Percentiles rank a stretch among this genome's conserved stretches.
phyloP scores from a whole-genome alignment of 2,113 vertebrate species.

The Podiceps cristatus region DNA sequence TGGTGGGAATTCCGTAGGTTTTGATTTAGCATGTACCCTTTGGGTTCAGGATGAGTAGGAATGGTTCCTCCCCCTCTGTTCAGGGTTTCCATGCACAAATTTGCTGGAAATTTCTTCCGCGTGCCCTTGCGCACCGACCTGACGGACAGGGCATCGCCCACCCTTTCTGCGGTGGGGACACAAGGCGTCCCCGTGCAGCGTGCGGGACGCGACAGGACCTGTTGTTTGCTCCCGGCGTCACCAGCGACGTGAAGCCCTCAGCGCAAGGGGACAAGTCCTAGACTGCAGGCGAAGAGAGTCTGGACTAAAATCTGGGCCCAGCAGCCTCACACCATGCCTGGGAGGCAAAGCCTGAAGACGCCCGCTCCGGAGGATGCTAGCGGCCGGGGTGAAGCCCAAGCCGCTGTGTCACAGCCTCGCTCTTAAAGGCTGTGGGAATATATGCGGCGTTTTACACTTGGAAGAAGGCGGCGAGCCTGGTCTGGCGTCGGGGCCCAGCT shows the following conservation, averaged over 20 bases:
- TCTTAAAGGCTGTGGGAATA: accelerated
- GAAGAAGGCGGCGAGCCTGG: neutral
- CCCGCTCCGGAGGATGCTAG: neutral
- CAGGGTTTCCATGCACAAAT: accelerated
- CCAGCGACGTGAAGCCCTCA: accelerated
- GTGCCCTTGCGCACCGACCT: accelerated
- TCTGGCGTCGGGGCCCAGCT: accelerated
- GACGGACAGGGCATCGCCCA: neutral
- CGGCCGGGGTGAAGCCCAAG: neutral
- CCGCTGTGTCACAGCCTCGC: accelerated
- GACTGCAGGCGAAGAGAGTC: neutral
- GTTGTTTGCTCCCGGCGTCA: neutral
- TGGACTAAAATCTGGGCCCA: neutral
- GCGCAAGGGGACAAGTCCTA: neutral
- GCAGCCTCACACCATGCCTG: accelerated
- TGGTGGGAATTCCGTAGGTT: accelerated
- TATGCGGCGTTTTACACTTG: neutral
- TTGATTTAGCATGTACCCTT: neutral
- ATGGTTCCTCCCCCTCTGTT: neutral
- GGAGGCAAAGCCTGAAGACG: neutral
- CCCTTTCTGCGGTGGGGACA: accelerated
- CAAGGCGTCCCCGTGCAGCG: accelerated
- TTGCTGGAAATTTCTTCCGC: neutral
- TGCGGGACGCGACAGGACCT: neutral
- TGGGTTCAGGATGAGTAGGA: neutral